phyloP scores from a whole-genome alignment of 2,797 vertebrate genomes.

The Chrysocyon brachyurus region DNA sequence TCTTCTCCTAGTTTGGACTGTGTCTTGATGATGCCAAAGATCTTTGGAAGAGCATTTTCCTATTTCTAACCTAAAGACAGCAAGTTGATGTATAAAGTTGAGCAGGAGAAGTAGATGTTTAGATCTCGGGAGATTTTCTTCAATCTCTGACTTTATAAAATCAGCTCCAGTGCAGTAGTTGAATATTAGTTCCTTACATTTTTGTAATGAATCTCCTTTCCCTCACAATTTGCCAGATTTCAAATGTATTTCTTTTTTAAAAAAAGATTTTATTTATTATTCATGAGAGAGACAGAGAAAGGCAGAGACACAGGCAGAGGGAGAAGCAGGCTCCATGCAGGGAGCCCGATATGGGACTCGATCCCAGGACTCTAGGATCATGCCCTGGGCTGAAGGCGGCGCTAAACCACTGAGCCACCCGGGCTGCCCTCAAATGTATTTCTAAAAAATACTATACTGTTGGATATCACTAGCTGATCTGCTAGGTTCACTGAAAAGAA shows the following conservation, averaged over 20 bases:
- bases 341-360: no score
- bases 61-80: constrained; percentile 43
- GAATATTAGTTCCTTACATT: constrained; percentile 47
- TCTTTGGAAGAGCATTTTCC: constrained; percentile 36
- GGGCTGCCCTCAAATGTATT: no score
- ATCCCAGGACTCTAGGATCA: no score
- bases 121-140: constrained; percentile 59
- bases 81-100: constrained; percentile 52
- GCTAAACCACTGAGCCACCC: no score
- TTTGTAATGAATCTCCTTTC: constrained; percentile 66
- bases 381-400: no score
- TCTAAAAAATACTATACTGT: not conserved
- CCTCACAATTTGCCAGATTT: constrained; percentile 63
- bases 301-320: no score
- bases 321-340: no score
- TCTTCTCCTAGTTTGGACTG: constrained; percentile 24
- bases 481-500: constrained; percentile 25
- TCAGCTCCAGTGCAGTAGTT: not conserved
- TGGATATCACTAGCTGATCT: not conserved
- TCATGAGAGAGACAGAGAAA: no score
- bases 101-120: constrained; percentile 29
- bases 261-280: no score
- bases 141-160: constrained; percentile 53
- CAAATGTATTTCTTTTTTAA: not conserved
- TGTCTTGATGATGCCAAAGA: constrained; percentile 50